Base-by-base conservation (phyloP, 2,113 vertebrate species). In the Melanerpes formicivorus region DNA sequence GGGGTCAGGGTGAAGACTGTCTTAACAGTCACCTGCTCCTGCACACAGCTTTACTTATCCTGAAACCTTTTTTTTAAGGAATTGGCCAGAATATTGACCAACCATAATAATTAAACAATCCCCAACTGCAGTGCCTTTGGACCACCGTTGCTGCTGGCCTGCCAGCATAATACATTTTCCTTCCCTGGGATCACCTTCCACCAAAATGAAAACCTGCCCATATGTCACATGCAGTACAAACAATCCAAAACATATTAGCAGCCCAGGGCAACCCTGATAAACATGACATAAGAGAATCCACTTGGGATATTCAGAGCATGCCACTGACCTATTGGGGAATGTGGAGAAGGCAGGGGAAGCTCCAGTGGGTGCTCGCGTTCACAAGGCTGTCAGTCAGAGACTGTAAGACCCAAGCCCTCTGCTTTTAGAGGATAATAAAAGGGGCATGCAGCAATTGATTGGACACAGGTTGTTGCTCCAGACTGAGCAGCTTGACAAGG, bases 181-280 rank as follows among this genome's bases (percentile, higher is more conserved):
- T 93, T 89, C 46, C 90, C 87, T 0, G 0, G 87, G 91, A 95
- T 96, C 96, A 73, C 93, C 90, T 96, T 96, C 95, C 95, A 94
- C 56, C 94, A 91, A 78, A 92, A 58, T 50, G 91, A 96, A 96
- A 95, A 96, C 78, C 96, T 95, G 93, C 91, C 93, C 79, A n/a
- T 52, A 16, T 76, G 94, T 94, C 95, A 95, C 89, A 86, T 91
- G 88, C 55, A 1, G 71, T 84, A 75, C 87, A 95, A 97, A 97
- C 91, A 95, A 96, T 95, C 93, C 97, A 94, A 95, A 97, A 96
- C 95, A 96, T 42, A 96, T 59, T 59, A 97, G 97, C 93, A 97
- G 90, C 97, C 95, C 88, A 5, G 94, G 97, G 97, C 95, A 97
- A 97, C 97, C 94, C 93, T 58, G 81, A 90, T 95, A 96, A 97